Evolutionary conservation across 2,888 invertebrate genomes (phyloP).

Genomic region (Caenorhabditis angaria): DNA sequence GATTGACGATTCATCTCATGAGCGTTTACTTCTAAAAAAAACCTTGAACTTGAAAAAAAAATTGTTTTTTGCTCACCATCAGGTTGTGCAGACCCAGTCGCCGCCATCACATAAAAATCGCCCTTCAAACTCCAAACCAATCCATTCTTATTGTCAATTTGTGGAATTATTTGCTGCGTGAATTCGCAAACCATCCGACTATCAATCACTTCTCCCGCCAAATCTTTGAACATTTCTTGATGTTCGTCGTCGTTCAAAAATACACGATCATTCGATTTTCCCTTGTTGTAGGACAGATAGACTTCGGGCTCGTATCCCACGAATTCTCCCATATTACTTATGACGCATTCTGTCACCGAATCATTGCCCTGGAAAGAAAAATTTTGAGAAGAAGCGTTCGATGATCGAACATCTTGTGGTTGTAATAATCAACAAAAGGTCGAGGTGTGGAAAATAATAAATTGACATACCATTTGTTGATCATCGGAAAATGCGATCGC

Average conservation of each 20-base stretch:
- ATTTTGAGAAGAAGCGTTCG: constrained; percentile 2
- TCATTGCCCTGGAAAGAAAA: constrained; percentile 62
- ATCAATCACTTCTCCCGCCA: constrained; percentile 59
- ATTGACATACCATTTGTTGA: constrained; percentile 54
- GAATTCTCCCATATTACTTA: constrained; percentile 57
- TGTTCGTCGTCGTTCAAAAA: constrained; percentile 55
- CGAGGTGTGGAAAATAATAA: neutral
- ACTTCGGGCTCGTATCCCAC: constrained; percentile 63
- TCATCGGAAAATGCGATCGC: constrained; percentile 67
- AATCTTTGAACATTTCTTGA: constrained; percentile 25
- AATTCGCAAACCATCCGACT: constrained; percentile 62
- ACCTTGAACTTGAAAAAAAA: constrained; percentile 2
- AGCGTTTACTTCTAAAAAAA: constrained; percentile 62
- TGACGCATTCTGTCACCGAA: constrained; percentile 66
- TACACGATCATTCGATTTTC: constrained; percentile 64
- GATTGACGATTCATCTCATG: constrained; percentile 65
- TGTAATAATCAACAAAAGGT: neutral
- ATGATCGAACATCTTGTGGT: neutral
- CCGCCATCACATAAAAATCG: constrained; percentile 65
- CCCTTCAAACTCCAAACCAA: constrained; percentile 61
- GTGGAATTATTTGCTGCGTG: constrained; percentile 63
- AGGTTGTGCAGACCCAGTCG: constrained; percentile 68
- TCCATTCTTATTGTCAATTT: constrained; percentile 58
- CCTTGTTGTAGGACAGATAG: constrained; percentile 67
- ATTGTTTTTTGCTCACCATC: constrained; percentile 63